Conservation (phyloP, 2,113 vertebrate species). For the Phycodurus eques region DNA sequence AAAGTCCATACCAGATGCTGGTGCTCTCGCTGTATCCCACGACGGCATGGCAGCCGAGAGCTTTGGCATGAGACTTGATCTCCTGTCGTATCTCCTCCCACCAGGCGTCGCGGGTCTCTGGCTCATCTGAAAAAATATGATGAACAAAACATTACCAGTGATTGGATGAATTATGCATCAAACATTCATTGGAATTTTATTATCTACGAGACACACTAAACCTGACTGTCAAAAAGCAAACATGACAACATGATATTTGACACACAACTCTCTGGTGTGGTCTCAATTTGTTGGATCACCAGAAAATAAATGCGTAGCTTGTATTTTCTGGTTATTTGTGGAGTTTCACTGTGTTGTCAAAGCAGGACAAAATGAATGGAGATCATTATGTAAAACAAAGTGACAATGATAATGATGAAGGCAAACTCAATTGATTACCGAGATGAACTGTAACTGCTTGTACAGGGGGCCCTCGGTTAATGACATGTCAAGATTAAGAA, state of each 20-base stretch:
- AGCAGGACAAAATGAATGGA: slow-evolving; percentile 56
- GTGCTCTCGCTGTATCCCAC: slow-evolving; percentile 98
- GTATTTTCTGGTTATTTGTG: slow-evolving; percentile 39
- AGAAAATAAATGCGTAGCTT: slow-evolving; percentile 33
- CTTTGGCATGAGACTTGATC: slow-evolving; percentile 98
- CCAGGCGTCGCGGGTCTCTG: slow-evolving; percentile 97
- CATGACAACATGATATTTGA: slow-evolving; percentile 8
- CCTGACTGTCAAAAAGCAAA: not conserved
- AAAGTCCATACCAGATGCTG: slow-evolving; percentile 87
- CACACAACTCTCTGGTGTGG: not conserved
- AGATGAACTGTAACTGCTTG: slow-evolving; percentile 5
- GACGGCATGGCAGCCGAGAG: slow-evolving; percentile 95
- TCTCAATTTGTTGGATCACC: slow-evolving; percentile 16
- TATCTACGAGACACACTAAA: slow-evolving; percentile 3
- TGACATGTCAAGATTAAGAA: not conserved
- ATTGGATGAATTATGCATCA: not conserved
- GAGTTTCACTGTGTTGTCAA: slow-evolving; percentile 40
- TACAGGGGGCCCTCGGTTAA: not conserved
- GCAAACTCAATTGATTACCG: slow-evolving; percentile 20
- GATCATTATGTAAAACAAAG: slow-evolving; percentile 48
- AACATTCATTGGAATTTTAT: slow-evolving; percentile 10
- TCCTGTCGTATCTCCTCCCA: slow-evolving; percentile 99
- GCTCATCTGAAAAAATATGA: slow-evolving; percentile 92
- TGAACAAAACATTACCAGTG: slow-evolving; percentile 12
- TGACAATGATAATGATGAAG: slow-evolving; percentile 45